Base-by-base conservation (phyloP, 2,888 invertebrate species). In the Notodonta dromedarius region DNA sequence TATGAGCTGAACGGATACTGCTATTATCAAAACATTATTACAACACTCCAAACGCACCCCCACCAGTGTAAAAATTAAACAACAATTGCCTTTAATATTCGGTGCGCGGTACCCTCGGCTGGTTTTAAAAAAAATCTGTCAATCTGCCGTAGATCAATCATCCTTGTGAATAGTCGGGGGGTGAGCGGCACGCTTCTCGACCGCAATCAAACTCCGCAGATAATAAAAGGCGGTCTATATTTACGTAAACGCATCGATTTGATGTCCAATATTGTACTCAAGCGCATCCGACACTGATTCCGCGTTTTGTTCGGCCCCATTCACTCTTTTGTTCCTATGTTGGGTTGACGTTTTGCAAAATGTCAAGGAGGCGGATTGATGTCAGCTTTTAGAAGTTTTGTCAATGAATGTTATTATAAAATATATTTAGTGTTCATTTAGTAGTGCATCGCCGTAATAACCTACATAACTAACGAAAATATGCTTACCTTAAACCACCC, bases 21-120 rank as follows among this genome's bases (percentile, higher is more conserved):
- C 93, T 90, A 93, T 93, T 93, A 93, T 92, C 92, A 93, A 92
- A 93, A 93, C 93, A 92, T 93, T 93, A 93, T 93, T 93, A 93
- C 93, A 92, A 92, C 93, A 93, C 93, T 93, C 91, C 80, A 90
- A 88, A 84, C 83, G 85, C 87, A 84, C 85, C 91, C 93, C 93
- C 86, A 86, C 87, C 73, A 88, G 88, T 87, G 87, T 92, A 91
- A 93, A 93, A 93, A 93, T 93, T 93, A 92, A 92, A 93, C 92
- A 93, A 93, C 93, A 93, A 93, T 93, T 93, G 93, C 92, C 93
- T 93, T 92, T 93, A 93, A 93, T 93, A 93, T 89, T 91, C 90
- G 87, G 87, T 89, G 79, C 84, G 86, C 24, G 24, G 24, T 88
- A 87, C 87, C 89, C 87, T 85, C 81, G 82, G 80, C 86, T 88